A percentile compares a stretch with the other conserved stretches of the same genome.
phyloP scores from a whole-genome alignment of 2,797 vertebrate species.

The Centroberyx gerrardi region DNA sequence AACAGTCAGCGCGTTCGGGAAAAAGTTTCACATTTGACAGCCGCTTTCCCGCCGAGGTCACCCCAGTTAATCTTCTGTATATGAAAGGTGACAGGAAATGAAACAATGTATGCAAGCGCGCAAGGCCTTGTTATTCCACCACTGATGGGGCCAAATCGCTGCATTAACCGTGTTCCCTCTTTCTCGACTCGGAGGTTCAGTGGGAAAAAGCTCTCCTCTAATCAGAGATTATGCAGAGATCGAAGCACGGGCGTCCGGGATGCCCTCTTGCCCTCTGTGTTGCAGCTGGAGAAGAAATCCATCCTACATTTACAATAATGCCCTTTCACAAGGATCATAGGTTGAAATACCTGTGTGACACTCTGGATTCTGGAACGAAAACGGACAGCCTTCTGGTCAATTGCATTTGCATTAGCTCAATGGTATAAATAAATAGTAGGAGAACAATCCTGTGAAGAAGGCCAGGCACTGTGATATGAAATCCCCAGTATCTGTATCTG shows the following conservation, averaged over 20 bases:
- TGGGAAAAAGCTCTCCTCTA: neutral
- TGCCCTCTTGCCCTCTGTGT: neutral
- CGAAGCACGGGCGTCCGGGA: neutral
- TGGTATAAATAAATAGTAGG: slow-evolving; percentile 7
- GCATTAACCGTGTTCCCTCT: slow-evolving; percentile 17
- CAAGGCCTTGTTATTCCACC: slow-evolving; percentile 32
- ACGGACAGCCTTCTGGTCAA: neutral
- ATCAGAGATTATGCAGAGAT: neutral
- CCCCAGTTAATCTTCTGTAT: slow-evolving; percentile 39
- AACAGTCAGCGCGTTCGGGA: slow-evolving; percentile 49
- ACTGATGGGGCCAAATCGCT: slow-evolving; percentile 9
- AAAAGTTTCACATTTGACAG: slow-evolving; percentile 44
- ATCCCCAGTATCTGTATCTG: neutral
- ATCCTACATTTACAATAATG: neutral
- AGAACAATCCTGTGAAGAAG: slow-evolving; percentile 15
- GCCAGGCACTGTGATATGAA: neutral
- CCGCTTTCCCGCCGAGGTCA: slow-evolving; percentile 50
- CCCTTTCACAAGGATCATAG: neutral
- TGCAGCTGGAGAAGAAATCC: neutral
- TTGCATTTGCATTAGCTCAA: slow-evolving; percentile 33
- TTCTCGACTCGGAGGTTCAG: slow-evolving; percentile 15
- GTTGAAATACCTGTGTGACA: neutral
- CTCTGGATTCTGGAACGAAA: neutral
- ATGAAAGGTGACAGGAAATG: slow-evolving; percentile 43
- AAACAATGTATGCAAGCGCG: slow-evolving; percentile 29